phyloP scores from a whole-genome alignment of 2,888 invertebrate genomes.

The Eupithecia subfuscata region DNA sequence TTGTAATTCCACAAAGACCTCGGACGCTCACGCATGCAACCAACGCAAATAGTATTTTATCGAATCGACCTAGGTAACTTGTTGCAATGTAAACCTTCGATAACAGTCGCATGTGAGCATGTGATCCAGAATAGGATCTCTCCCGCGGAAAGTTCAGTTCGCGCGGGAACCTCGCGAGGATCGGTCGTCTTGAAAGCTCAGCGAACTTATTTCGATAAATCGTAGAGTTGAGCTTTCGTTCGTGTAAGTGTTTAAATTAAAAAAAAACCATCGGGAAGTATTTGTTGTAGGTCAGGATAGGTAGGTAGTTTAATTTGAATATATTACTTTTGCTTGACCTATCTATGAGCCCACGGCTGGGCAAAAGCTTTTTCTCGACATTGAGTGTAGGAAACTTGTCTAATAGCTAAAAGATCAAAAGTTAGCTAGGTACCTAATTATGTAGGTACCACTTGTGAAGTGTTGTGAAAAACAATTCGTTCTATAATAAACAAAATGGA shows the following conservation, averaged over 20 bases:
- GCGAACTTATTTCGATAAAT: background rate
- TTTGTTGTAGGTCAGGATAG: background rate
- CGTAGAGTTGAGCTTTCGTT: background rate
- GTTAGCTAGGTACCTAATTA: background rate
- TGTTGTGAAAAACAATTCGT: background rate
- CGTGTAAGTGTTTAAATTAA: background rate
- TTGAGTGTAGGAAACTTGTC: too few relatives aligned
- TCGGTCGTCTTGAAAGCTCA: background rate
- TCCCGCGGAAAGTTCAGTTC: constrained; percentile 23
- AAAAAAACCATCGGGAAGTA: background rate
- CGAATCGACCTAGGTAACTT: background rate
- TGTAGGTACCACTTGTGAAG: background rate
- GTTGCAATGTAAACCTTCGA: background rate
- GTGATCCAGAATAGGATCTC: background rate
- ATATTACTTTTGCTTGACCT: background rate
- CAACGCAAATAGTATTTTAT: too few relatives aligned
- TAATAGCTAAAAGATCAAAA: background rate
- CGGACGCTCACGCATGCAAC: too few relatives aligned
- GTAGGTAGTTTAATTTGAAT: constrained; percentile 3
- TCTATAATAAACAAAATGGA: constrained; percentile 53
- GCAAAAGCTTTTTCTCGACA: background rate
- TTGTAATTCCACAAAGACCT: too few relatives aligned
- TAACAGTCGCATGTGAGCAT: background rate
- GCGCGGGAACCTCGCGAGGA: constrained; percentile 29
- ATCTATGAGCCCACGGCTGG: background rate